phyloP scores from a whole-genome alignment of 2,797 vertebrate species.

The Mormyrops attenuatus region DNA sequence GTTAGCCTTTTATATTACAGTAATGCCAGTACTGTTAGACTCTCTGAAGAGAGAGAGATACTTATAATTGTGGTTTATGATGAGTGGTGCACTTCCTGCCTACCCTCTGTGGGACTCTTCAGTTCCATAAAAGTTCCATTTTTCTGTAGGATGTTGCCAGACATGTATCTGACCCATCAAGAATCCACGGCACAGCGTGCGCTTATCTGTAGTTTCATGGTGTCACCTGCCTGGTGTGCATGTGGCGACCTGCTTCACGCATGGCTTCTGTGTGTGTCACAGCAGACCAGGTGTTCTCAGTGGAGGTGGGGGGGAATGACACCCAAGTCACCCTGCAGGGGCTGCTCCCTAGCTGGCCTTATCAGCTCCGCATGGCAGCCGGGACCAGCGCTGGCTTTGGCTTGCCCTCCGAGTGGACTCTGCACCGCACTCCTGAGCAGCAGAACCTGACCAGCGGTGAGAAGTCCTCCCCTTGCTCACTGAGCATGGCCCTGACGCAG shows the following conservation, averaged over 20 bases:
- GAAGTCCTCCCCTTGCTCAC: background rate
- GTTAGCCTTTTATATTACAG: background rate
- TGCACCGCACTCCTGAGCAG: slow-evolving; percentile 72
- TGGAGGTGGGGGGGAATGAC: slow-evolving; percentile 81
- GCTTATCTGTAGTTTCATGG: background rate
- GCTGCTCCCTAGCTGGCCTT: slow-evolving; percentile 70
- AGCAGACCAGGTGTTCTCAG: slow-evolving; percentile 71
- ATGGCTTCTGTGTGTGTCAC: slow-evolving; percentile 30
- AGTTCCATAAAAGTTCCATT: background rate
- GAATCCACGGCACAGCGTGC: background rate
- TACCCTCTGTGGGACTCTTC: background rate
- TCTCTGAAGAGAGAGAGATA: background rate
- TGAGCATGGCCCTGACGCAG: background rate
- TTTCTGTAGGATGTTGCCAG: background rate
- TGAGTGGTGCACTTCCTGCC: background rate
- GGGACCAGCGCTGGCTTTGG: slow-evolving; percentile 80
- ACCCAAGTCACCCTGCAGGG: slow-evolving; percentile 78
- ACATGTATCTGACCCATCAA: background rate
- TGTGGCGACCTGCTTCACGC: background rate
- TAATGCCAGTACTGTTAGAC: background rate
- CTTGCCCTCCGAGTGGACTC: slow-evolving; percentile 79
- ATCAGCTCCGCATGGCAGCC: slow-evolving; percentile 81
- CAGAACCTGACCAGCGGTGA: background rate
- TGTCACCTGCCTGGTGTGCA: background rate
- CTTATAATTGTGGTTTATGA: background rate